Percentiles rank a stretch among this genome's conserved stretches.
These are phyloP conservation scores for Poecile atricapillus DNA, from an alignment of 2,113 vertebrate genomes.

Conservation along the genomic window DNA sequence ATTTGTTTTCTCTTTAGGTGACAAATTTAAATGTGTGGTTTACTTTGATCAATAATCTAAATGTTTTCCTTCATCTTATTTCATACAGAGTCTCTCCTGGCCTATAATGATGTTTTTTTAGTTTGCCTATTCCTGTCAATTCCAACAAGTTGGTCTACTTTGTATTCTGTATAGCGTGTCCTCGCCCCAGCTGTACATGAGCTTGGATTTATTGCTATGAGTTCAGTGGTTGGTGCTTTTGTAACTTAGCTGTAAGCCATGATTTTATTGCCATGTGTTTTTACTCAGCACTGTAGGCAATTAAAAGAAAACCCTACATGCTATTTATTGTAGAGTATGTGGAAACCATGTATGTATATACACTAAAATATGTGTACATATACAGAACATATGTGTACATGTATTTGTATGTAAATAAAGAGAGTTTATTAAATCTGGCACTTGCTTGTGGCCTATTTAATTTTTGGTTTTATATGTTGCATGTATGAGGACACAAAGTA, in stretches of 20 bases:
- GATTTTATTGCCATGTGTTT: slow-evolving; percentile 71
- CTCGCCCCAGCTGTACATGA: slow-evolving; percentile 65
- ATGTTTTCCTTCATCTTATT: background rate
- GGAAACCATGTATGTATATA: slow-evolving; percentile 74
- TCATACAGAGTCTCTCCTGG: background rate
- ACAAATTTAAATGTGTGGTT: slow-evolving; percentile 18
- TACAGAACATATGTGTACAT: slow-evolving; percentile 62
- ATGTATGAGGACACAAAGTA: background rate
- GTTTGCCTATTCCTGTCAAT: slow-evolving; percentile 33
- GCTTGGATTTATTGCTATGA: slow-evolving; percentile 65
- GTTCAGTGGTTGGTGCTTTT: slow-evolving; percentile 65
- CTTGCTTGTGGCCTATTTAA: background rate
- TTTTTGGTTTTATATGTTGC: background rate
- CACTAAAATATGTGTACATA: slow-evolving; percentile 70
- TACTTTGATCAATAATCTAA: slow-evolving; percentile 11
- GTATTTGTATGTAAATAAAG: slow-evolving; percentile 82
- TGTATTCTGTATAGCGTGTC: slow-evolving; percentile 66
- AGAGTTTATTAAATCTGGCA: slow-evolving; percentile 76
- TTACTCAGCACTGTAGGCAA: slow-evolving; percentile 70
- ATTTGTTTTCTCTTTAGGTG: slow-evolving; percentile 21
- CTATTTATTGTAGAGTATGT: slow-evolving; percentile 72
- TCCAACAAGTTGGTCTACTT: slow-evolving; percentile 45
- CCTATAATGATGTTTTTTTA: slow-evolving; percentile 20
- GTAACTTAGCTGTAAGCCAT: slow-evolving; percentile 73
- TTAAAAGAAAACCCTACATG: slow-evolving; percentile 56